Evolutionary conservation across 2,113 vertebrate species (phyloP), one percentile per base, ranked within the genome.

Genomic region (Orthochromis malagaraziensis): DNA sequence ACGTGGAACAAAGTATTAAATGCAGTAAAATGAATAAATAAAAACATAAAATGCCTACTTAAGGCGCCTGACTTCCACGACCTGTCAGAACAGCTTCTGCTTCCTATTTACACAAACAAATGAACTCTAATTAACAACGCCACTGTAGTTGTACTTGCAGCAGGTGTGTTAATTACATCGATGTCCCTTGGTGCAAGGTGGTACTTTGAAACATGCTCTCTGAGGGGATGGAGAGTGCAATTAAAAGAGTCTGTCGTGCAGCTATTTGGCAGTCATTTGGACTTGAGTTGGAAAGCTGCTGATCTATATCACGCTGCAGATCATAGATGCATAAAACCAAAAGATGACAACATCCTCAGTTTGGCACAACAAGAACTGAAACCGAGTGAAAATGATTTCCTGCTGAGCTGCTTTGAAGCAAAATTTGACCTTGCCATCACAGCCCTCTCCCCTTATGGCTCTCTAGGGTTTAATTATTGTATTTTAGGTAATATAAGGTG

Each of bases 111-210:
- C 45, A 79, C n/a, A 79, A 47, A 47, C 33, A 88, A 89, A 77
- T 85, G 14, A 42, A n/a, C 82, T 88, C 47, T 33, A 77, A 77
- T 77, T 77, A 79, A 79, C 73, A 87, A 38, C 49, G 79, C 40
- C 75, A 55, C 26, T 84, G 75, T 31, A 77, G 87, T 14, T 93
- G 84, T 35, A 77, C 84, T 24, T 93, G 84, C 82, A 88, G 86
- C 82, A 83, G 80, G 58, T 75, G 84, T 87, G 80, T 90, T 93
- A 93, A 94, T 93, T 86, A 85, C 84, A 91, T 31, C 60, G 63
- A 85, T 84, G 82, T 84, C 86, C 85, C 85, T 51, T 81, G 82
- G 35, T 89, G 75, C 84, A 19, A 84, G 82, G 83, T 82, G 82
- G 54, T 82, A 55, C 79, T 83, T 79, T 29, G 13, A 89, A 88